phyloP scores from a whole-genome alignment of 2,797 vertebrate species.

The Otolemur crassicaudatus region DNA sequence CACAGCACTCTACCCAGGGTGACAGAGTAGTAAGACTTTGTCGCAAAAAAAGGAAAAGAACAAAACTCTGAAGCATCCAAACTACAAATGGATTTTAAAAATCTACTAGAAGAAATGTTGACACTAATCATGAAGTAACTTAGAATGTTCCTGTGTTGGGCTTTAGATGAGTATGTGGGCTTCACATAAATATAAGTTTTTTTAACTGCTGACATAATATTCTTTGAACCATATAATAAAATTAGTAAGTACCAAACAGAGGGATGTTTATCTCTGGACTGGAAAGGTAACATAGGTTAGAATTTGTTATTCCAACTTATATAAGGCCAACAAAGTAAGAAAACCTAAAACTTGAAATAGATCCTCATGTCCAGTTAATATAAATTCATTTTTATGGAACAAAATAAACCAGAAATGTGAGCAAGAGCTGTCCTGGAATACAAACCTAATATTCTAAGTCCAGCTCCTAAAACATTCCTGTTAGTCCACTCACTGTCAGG shows the following conservation, averaged over 20 bases:
- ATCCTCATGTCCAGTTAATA: slow-evolving; percentile 29
- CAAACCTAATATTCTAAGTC: slow-evolving; percentile 27
- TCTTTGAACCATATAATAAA: slow-evolving; percentile 29
- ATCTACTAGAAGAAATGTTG: not conserved
- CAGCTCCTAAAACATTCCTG: slow-evolving; percentile 24
- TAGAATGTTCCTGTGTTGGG: not conserved
- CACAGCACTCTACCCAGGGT: too few species aligned
- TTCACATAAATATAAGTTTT: not conserved
- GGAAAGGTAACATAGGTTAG: slow-evolving; percentile 39
- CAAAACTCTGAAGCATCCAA: not conserved
- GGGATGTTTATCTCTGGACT: not conserved
- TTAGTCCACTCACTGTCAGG: not conserved
- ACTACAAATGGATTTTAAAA: slow-evolving; percentile 38
- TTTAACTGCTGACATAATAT: slow-evolving; percentile 7
- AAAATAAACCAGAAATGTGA: slow-evolving; percentile 50
- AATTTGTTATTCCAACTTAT: slow-evolving; percentile 42
- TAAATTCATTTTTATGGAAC: slow-evolving; percentile 25
- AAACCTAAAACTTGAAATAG: slow-evolving; percentile 49
- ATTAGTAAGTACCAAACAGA: slow-evolving; percentile 41
- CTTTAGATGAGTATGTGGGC: not conserved
- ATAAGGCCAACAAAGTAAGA: slow-evolving; percentile 45
- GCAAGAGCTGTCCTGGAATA: slow-evolving; percentile 24
- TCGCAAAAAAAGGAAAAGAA: not conserved
- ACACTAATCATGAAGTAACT: not conserved
- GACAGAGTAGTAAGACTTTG: too few species aligned